Base-by-base conservation (phyloP, 37 sponge, comb jelly and placozoan species). In the Haliclona indistincta region DNA sequence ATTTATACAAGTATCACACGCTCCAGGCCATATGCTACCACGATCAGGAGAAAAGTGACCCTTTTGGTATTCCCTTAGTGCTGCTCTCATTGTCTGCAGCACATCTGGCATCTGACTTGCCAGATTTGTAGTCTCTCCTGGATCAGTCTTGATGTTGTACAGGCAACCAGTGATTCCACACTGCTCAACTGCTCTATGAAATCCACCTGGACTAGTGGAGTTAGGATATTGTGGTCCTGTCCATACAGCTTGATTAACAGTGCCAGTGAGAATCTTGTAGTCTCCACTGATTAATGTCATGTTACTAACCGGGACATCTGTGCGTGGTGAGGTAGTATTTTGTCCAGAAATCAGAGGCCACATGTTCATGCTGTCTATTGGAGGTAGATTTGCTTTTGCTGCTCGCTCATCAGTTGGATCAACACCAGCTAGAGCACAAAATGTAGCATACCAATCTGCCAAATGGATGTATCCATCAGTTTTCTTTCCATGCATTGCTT, bases 381-480 rank as follows among this genome's bases (percentile, higher is more conserved):
- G 73, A 56, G 73, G 73, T n/a, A 72, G 73, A 11, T 72, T 72
- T 52, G 73, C 73, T 72, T 72, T 55, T 54, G 74, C 74, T 25
- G 74, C 74, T 54, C 56, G 1, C 17, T 72, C 56, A 32, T 72
- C 3, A 37, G 43, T 56, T 47, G 43, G 62, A 56, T 56, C 54
- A 51, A 71, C 85, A 49, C 75, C 78, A 55, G 85, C 85, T 7
- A 84, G 35, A 25, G 52, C 56, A 53, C 77, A 76, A 32, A 84
- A 70, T 2, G 85, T 84, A 8, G 73, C 71, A 68, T 78, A 84
- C 78, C 77, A 77, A 38, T 84, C 85, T 30, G 68, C 52, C 25
- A 71, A 7, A 47, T 79, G 77, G 22, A 84, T 51, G 37, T 68
- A 60, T 5, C 55, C 72, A 51, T 71, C 72, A 2, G 67, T 69